Base-by-base conservation (phyloP, 2,888 invertebrate species). In the Chrysolina americana region DNA sequence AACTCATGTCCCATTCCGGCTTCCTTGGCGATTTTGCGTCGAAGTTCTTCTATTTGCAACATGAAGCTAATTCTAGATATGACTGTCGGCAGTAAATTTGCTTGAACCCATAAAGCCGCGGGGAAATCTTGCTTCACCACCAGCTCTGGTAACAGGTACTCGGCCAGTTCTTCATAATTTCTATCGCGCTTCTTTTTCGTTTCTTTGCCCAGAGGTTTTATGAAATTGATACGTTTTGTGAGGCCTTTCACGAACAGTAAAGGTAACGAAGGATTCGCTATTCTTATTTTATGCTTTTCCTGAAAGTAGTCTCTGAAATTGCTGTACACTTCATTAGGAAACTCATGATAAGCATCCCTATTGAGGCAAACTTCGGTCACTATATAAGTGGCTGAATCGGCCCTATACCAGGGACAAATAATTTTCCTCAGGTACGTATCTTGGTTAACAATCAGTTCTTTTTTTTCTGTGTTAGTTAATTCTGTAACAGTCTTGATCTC, bases 101-200 rank as follows among this genome's bases (percentile, higher is more conserved):
- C 94, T 87, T 98, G 97, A 23, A 95, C 90, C 96, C 97, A 98
- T 75, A 97, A 89, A 13, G 93, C 89, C 19, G 93, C 91, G 0
- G 95, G 94, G 84, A 92, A 95, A 0, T 90, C 89, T 77, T 93
- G 92, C 83, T 91, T 92, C 36, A 92, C 91, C 84, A 97, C 96
- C 78, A 97, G 90, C 88, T 99, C 99, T 0, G 98, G 97, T 13
- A 98, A 91, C 62, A 98, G 91, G 73, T 94, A 91, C 80, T 95
- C 93, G 0, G 89, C 88, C 75, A 91, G 89, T 17, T 92, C 91
- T 62, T 92, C 91, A 1, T 90, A 89, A 10, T 82, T 78, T 66
- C 88, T 87, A 1, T 88, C 88, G 47, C 87, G 87, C 75, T 87
- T 87, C 75, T 88, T 83, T 80, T 89, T 89, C 70, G 84, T 83